Conservation (phyloP, 1,140 invertebrate genomes). For the Pogonomyrmex californicus region DNA sequence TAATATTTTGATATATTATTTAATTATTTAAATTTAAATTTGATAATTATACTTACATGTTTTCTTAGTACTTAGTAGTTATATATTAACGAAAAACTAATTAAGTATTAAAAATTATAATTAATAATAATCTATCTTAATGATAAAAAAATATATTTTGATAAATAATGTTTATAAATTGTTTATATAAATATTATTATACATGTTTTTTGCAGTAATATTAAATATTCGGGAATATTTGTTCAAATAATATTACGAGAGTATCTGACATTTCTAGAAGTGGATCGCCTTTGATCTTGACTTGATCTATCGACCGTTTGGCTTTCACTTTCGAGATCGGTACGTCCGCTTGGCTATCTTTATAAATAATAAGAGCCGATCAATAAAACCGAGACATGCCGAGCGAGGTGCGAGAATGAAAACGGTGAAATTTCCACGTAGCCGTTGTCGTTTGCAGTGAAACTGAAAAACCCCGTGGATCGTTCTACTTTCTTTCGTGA, state of each 20-base stretch:
- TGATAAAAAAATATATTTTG: neutral
- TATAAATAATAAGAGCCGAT: constrained; percentile 55
- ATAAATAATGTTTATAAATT: constrained; percentile 10
- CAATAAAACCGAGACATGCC: constrained; percentile 28
- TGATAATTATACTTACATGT: neutral
- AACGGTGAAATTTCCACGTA: constrained; percentile 57
- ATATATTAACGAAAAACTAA: constrained; percentile 4
- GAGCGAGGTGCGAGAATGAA: constrained; percentile 53
- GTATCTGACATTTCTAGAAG: constrained; percentile 13
- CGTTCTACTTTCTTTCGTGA: constrained; percentile 70
- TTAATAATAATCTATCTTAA: neutral
- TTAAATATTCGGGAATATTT: neutral
- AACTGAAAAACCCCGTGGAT: constrained; percentile 62
- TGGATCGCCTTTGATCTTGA: constrained; percentile 49
- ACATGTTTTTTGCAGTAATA: neutral
- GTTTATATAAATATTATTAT: constrained; percentile 5
- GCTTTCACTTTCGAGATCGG: constrained; percentile 56
- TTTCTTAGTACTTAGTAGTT: neutral
- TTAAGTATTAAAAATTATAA: neutral
- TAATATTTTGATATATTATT: neutral
- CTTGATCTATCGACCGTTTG: constrained; percentile 39
- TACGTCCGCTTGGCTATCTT: constrained; percentile 53
- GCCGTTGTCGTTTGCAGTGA: constrained; percentile 27
- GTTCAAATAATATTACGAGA: neutral
- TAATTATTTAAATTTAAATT: constrained; percentile 19